Percentiles rank a stretch among this genome's conserved stretches.
Conservation (phyloP, 2,888 invertebrate species). For the Drosophila stalkeri region DNA sequence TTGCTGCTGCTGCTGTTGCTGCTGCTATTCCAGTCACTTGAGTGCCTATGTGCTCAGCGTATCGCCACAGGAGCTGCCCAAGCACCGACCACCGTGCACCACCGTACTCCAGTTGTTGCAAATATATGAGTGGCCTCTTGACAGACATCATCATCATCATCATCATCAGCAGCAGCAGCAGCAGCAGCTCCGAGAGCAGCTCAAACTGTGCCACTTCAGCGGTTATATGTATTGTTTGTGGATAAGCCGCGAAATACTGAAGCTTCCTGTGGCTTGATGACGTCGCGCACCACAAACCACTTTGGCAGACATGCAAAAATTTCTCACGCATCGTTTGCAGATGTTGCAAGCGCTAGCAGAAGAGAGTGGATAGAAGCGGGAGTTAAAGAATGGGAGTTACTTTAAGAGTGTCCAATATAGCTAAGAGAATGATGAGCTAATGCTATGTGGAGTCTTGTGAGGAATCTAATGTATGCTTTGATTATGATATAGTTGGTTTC, state of each 20-base stretch:
- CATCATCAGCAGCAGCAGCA: slow-evolving; percentile 2
- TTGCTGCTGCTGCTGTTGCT: slow-evolving; percentile 7
- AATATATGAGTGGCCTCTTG: slow-evolving; percentile 81
- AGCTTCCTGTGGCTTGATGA: slow-evolving; percentile 78
- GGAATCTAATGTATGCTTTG: neutral
- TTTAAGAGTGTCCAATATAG: neutral
- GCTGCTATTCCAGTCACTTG: slow-evolving; percentile 68
- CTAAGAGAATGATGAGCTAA: neutral
- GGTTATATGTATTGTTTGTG: slow-evolving; percentile 55
- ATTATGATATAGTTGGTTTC: no score
- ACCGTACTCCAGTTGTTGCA: slow-evolving; percentile 73
- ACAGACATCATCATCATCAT: slow-evolving; percentile 68
- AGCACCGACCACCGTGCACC: slow-evolving; percentile 44
- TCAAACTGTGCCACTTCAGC: slow-evolving; percentile 71
- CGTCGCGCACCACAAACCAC: slow-evolving; percentile 49
- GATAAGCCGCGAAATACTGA: slow-evolving; percentile 46
- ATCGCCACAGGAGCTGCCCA: slow-evolving; percentile 62
- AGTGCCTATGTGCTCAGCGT: slow-evolving; percentile 70
- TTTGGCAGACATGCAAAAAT: slow-evolving; percentile 61
- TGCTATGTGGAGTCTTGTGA: neutral
- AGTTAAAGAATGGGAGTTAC: neutral
- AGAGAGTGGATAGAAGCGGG: neutral
- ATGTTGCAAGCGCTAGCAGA: slow-evolving; percentile 40
- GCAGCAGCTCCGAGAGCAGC: slow-evolving; percentile 47
- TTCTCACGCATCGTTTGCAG: slow-evolving; percentile 75